Evolutionary conservation across 1,140 invertebrate genomes (phyloP), one percentile per base, ranked within the genome.

Genomic region (Sminthurides bifidus): DNA sequence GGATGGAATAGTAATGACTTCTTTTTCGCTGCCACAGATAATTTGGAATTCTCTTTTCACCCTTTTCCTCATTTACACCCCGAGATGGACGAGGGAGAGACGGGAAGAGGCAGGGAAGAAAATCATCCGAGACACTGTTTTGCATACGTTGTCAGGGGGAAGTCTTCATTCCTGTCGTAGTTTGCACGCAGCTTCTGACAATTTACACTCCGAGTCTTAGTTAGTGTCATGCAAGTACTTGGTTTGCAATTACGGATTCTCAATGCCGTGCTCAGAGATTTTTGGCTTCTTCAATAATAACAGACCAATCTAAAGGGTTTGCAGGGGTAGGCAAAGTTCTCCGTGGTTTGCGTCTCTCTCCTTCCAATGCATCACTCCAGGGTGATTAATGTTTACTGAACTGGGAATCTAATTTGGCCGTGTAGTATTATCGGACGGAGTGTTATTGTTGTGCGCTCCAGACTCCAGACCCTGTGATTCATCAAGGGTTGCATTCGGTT

Each of bases 321-420:
- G n/a, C n/a, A n/a, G n/a, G n/a, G n/a, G n/a, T n/a, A n/a, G n/a
- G n/a, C n/a, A n/a, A n/a, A n/a, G n/a, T n/a, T n/a, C n/a, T n/a
- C n/a, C n/a, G n/a, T n/a, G n/a, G n/a, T 41, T 21, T 41, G 5
- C 23, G 4, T 4, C 38, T 41, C 38, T 17, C 15, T 21, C 21
- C 6, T 49, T 31, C 10, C 46, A 49, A 48, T 41, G 27, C 40
- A 54, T 54, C 44, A 54, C 52, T 54, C 40, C 41, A 55, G 31
- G 45, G 46, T 41, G 54, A 49, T 56, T 56, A 56, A 56, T 56
- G 54, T 37, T 37, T 41, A 56, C 45, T 56, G 33, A 56, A 56
- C 44, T 37, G 50, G 44, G 45, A 56, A 56, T 41, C 54, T 48
- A 56, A 56, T 56, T 56, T 50, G 54, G 33, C 24, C 50, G 14